Percentiles rank a stretch among this genome's conserved stretches.
These are phyloP conservation scores for Clivina fossor DNA, from an alignment of 2,888 invertebrate genomes.

Conservation along the genomic window DNA sequence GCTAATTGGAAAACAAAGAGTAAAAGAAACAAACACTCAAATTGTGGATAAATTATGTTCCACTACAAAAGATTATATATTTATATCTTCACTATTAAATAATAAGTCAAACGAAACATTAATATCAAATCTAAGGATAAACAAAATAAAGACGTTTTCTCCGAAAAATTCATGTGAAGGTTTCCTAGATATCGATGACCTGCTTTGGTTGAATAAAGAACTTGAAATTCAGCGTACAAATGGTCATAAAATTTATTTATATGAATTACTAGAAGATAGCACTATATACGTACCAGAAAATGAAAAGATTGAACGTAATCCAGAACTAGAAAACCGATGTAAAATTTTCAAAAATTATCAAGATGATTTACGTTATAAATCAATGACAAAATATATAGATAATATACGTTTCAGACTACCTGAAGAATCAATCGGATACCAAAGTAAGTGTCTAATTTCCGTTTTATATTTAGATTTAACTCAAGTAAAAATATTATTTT, in stretches of 20 bases:
- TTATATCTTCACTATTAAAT: constrained; percentile 8
- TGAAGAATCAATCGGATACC: constrained; percentile 80
- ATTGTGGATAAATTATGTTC: neutral
- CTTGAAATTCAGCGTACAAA: constrained; percentile 54
- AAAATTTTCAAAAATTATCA: constrained; percentile 74
- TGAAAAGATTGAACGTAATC: constrained; percentile 70
- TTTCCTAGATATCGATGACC: constrained; percentile 56
- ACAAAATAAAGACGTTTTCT: constrained; percentile 8
- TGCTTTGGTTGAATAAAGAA: constrained; percentile 65
- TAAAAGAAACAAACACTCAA: neutral
- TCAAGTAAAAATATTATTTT: too few relatives aligned
- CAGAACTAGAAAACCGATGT: constrained; percentile 81
- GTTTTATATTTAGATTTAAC: constrained; percentile 6
- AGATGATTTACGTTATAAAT: constrained; percentile 76
- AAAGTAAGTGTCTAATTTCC: constrained; percentile 66
- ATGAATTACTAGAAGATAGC: constrained; percentile 50
- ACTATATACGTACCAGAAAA: constrained; percentile 73
- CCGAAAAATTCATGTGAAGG: constrained; percentile 39
- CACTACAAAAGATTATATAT: constrained; percentile 5
- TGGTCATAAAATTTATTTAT: constrained; percentile 37
- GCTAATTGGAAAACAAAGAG: neutral
- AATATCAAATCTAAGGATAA: constrained; percentile 11
- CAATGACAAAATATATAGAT: constrained; percentile 87
- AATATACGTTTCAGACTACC: constrained; percentile 66
- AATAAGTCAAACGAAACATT: constrained; percentile 34